Base-by-base conservation (phyloP, 1,140 invertebrate species). In the Drosophila quadrilineata region DNA sequence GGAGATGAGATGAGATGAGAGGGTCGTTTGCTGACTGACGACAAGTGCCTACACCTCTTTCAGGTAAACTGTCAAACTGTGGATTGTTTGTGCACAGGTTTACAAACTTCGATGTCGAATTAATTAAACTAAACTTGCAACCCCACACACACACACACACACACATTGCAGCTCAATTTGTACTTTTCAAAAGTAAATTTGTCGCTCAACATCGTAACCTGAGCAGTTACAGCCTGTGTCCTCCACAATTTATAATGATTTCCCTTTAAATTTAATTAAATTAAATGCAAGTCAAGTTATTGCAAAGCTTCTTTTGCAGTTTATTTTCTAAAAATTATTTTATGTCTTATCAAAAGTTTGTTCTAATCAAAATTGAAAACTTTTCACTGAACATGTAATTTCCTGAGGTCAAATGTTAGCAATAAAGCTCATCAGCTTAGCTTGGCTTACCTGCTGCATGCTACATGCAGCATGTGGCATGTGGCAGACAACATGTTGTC, bases 31-130 rank as follows among this genome's bases (percentile, higher is more conserved):
- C 57, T 74, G 74, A 77, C 70, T 85, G 79, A 84, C 73, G 77
- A 82, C 77, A 82, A 82, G 77, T 82, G 76, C 50, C 64, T 73
- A 84, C 80, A 84, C 79, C 79, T 79, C 79, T 84, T 84, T 85
- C 71, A 63, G 72, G 79, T 84, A 79, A 82, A 71, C 77, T 84
- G 77, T 84, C 77, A 84, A 70, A 62, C 53, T 43, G 54, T n/a
- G 50, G 40, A 41, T 49, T 62, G 28, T 41, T 21, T 22, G 19
- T 21, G 17, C 36, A n/a, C 68, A 58, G 77, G 79, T 85, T 74
- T 63, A 84, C 79, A 77, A 70, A 40, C 69, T 57, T 63, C 72
- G 77, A 71, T 74, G 70, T 69, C 56, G 77, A 71, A 85, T 84
- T 84, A 84, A 84, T 84, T 85, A 84, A 84, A 84, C 77, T 85